phyloP scores from a whole-genome alignment of 2,797 vertebrate genomes.

The Alauda arvensis region DNA sequence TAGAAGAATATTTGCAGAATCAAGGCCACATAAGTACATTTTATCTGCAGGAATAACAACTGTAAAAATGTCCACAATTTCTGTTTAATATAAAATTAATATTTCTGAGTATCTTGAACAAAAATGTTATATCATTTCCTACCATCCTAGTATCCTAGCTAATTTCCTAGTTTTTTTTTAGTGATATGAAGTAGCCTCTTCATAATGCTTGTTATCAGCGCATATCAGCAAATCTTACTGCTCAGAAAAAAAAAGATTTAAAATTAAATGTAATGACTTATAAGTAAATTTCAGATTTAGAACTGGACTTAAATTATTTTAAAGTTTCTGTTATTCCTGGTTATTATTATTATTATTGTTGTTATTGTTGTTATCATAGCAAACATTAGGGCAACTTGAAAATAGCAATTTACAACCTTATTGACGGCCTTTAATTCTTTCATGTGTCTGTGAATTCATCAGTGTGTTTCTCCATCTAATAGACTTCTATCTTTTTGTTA shows the following conservation, averaged over 20 bases:
- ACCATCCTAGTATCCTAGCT: background rate
- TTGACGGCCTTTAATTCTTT: background rate
- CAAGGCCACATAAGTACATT: background rate
- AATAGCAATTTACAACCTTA: background rate
- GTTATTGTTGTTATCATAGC: background rate
- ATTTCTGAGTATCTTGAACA: background rate
- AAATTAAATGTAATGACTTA: slow-evolving; percentile 4
- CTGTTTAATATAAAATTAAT: background rate
- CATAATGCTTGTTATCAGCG: background rate
- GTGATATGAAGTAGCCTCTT: background rate
- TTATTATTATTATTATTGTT: background rate
- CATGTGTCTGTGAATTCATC: background rate
- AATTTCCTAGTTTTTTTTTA: background rate
- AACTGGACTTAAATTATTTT: background rate
- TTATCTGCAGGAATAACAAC: background rate
- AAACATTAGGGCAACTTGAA: background rate
- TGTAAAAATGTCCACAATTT: background rate
- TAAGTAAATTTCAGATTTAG: background rate
- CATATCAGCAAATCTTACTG: slow-evolving; percentile 6
- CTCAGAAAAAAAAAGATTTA: background rate
- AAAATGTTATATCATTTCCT: background rate
- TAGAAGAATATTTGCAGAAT: background rate
- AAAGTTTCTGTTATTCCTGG: background rate
- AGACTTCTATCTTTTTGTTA: background rate
- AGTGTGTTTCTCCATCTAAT: background rate